Percentiles rank a stretch among this genome's conserved stretches.
These are phyloP conservation scores for Aythya baeri DNA, from an alignment of 2,113 vertebrate genomes.

Conservation along the genomic window DNA sequence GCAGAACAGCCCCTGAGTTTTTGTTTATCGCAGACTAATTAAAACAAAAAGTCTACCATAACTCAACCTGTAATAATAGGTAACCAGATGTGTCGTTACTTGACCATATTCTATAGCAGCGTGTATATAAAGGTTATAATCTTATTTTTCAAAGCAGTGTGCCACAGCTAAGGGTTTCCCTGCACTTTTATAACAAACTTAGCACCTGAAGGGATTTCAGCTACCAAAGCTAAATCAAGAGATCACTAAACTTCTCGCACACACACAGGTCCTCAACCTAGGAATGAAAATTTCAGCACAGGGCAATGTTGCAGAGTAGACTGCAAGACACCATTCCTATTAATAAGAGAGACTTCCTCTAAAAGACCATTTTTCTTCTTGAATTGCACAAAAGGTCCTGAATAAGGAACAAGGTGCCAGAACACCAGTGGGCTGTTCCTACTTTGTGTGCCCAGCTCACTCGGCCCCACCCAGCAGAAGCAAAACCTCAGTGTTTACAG, in stretches of 20 bases:
- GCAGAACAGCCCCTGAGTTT: conserved; percentile 76
- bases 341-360: background rate
- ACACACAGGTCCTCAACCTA: background rate
- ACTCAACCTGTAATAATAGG: conserved; percentile 76
- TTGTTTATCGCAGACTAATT: conserved; percentile 78
- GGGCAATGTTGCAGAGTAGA: background rate
- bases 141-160: conserved; percentile 61
- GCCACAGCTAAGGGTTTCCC: conserved; percentile 55
- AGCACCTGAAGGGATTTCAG: conserved; percentile 63
- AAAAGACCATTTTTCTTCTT: background rate
- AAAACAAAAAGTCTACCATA: conserved; percentile 75
- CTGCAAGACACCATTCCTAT: conserved; percentile 1
- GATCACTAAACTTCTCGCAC: conserved; percentile 30
- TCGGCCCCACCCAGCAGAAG: background rate
- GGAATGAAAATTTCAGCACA: conserved; percentile 28
- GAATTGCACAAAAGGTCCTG: background rate
- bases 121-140: conserved; percentile 66
- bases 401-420: background rate
- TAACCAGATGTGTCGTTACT: conserved; percentile 75
- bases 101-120: conserved; percentile 57
- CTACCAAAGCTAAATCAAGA: conserved; percentile 31
- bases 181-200: conserved; percentile 65
- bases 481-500: background rate
- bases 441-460: background rate
- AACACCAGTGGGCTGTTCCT: background rate